Conservation (phyloP, 2,797 vertebrate genomes). For the Onychomys leucogaster region DNA sequence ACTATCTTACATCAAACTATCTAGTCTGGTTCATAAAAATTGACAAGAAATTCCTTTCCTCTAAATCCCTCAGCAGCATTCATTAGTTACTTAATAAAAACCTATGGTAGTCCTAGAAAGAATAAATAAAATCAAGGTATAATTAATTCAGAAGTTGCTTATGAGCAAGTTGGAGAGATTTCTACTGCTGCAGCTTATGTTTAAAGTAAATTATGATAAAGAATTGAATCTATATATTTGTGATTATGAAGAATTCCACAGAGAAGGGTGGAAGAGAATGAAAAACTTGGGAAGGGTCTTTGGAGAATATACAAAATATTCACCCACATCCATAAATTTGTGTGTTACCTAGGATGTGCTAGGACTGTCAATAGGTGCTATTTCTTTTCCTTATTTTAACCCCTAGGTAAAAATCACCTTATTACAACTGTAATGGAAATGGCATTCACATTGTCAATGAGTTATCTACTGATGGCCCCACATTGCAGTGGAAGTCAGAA, state of each 20-base stretch:
- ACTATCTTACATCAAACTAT: neutral
- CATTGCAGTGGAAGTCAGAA: neutral
- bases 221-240: neutral
- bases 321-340: neutral
- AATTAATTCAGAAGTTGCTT: conserved; percentile 15
- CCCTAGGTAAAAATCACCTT: neutral
- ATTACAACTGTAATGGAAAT: neutral
- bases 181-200: neutral
- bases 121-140: neutral
- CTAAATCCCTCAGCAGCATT: neutral
- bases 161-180: neutral
- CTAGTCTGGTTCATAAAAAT: neutral
- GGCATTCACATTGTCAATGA: neutral
- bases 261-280: neutral
- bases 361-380: neutral
- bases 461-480: neutral
- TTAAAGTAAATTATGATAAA: neutral
- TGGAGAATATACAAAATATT: neutral
- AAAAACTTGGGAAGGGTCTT: neutral
- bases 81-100: neutral
- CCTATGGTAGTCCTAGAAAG: neutral
- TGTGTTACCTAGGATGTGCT: neutral
- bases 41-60: neutral
- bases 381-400: conserved; percentile 43
- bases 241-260: neutral